Conservation (phyloP, 2,113 vertebrate genomes). For the Budorcas taxicolor region DNA sequence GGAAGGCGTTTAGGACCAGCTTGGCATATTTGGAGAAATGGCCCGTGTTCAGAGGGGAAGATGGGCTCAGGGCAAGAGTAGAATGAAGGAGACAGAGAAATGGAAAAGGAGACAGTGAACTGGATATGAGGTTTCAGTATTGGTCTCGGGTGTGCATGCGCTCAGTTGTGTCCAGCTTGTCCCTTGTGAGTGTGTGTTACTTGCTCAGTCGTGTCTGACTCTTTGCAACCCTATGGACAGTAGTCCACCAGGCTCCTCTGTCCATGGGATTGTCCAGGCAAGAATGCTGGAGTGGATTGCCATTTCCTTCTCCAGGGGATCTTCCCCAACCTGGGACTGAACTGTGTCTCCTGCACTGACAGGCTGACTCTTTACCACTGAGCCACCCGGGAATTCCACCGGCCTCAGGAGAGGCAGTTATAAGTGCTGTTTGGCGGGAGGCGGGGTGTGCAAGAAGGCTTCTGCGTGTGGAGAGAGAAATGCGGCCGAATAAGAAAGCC, state of each 20-base stretch:
- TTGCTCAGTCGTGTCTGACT: background rate
- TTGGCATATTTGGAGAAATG: background rate
- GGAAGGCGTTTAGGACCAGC: background rate
- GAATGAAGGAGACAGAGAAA: background rate
- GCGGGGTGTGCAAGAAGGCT: background rate
- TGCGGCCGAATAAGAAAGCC: background rate
- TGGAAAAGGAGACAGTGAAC: background rate
- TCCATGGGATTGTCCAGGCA: background rate
- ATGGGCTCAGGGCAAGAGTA: background rate
- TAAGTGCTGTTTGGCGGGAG: accelerated
- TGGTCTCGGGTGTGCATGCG: background rate
- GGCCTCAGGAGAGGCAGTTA: background rate
- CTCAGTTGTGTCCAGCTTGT: background rate
- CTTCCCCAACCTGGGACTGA: background rate
- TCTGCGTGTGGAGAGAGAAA: background rate
- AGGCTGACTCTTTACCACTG: background rate
- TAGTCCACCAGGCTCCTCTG: background rate
- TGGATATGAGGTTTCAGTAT: background rate
- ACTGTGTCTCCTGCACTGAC: background rate
- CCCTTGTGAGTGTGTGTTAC: background rate
- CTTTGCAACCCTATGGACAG: background rate
- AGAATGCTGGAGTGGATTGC: background rate
- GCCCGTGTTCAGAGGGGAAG: background rate
- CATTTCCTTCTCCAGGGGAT: background rate
- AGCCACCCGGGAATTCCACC: background rate